A percentile compares a stretch with the other conserved stretches of the same genome.
Evolutionary conservation across 1,140 invertebrate genomes (phyloP).

Genomic region (Musca domestica): DNA sequence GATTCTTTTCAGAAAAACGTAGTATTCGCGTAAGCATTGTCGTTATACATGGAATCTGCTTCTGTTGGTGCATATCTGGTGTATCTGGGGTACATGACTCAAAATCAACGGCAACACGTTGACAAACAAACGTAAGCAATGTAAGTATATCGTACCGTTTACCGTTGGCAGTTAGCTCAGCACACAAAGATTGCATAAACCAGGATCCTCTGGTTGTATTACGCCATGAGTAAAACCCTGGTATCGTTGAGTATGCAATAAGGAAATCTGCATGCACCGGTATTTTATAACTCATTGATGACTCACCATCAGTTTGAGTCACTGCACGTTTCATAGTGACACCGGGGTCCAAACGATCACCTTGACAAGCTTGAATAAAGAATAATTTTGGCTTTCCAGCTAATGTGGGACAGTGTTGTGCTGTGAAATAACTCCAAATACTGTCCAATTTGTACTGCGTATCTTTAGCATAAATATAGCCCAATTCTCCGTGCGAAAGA

Average conservation of each 20-base stretch:
- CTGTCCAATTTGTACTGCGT: constrained; percentile 77
- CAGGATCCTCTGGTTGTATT: constrained; percentile 93
- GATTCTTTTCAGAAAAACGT: constrained; percentile 61
- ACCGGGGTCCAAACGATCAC: constrained; percentile 77
- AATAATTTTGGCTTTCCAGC: constrained; percentile 94
- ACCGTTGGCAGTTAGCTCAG: constrained; percentile 74
- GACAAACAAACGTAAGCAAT: constrained; percentile 84
- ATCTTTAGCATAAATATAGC: constrained; percentile 84
- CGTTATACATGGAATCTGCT: constrained; percentile 93
- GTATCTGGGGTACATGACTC: constrained; percentile 86
- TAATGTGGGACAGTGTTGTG: constrained; percentile 79
- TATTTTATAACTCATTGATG: constrained; percentile 71
- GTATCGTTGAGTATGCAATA: constrained; percentile 90
- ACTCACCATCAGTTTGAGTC: constrained; percentile 69
- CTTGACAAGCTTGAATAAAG: constrained; percentile 91
- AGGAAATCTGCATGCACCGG: constrained; percentile 94
- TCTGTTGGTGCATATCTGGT: constrained; percentile 83
- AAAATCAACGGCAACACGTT: constrained; percentile 82
- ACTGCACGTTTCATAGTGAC: constrained; percentile 57
- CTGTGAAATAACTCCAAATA: constrained; percentile 83
- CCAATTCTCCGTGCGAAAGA: constrained; percentile 86
- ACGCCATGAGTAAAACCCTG: constrained; percentile 92
- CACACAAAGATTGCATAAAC: constrained; percentile 92
- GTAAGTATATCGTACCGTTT: constrained; percentile 78
- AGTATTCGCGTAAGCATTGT: constrained; percentile 87